A percentile compares a stretch with the other conserved stretches of the same genome.
Evolutionary conservation across 1,140 invertebrate genomes (phyloP).

Genomic region (Drosophila lacteicornis): DNA sequence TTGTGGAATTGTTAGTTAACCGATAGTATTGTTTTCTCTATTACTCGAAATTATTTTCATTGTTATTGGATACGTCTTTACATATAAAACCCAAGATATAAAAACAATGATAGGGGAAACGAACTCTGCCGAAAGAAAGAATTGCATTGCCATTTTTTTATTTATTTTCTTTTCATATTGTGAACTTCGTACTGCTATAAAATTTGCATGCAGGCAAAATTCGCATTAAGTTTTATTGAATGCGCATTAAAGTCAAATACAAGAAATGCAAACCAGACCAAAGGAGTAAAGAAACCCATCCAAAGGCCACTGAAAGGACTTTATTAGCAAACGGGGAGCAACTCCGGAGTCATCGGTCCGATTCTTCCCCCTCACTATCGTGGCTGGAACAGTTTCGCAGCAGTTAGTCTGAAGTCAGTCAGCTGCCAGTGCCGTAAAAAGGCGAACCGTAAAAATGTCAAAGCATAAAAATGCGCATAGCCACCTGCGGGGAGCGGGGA

Average conservation of each 20-base stretch:
- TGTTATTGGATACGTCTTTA: neutral
- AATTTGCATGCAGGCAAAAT: slow-evolving; percentile 78
- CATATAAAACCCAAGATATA: slow-evolving; percentile 7
- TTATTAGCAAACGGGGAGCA: slow-evolving; percentile 74
- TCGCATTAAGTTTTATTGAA: slow-evolving; percentile 79
- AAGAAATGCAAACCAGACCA: slow-evolving; percentile 60
- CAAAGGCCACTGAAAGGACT: slow-evolving; percentile 58
- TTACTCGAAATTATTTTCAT: slow-evolving; percentile 2
- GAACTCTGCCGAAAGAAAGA: slow-evolving; percentile 34
- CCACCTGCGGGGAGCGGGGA: slow-evolving; percentile 18
- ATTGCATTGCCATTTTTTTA: slow-evolving; percentile 60
- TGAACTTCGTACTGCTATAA: slow-evolving; percentile 50
- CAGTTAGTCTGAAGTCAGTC: slow-evolving; percentile 74
- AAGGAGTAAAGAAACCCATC: slow-evolving; percentile 33
- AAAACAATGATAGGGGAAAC: neutral
- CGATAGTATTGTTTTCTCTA: neutral
- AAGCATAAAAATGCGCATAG: slow-evolving; percentile 72
- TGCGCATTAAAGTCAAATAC: slow-evolving; percentile 77
- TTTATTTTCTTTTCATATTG: slow-evolving; percentile 38
- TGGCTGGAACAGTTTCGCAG: slow-evolving; percentile 36
- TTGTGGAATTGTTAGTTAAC: no score
- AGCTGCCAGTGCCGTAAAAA: slow-evolving; percentile 77
- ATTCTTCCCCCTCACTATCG: neutral
- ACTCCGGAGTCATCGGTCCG: slow-evolving; percentile 18
- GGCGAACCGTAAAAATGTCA: slow-evolving; percentile 74